Evolutionary conservation across 2,113 vertebrate genomes (phyloP).

Genomic region (Speoplatyrhinus poulsoni): DNA sequence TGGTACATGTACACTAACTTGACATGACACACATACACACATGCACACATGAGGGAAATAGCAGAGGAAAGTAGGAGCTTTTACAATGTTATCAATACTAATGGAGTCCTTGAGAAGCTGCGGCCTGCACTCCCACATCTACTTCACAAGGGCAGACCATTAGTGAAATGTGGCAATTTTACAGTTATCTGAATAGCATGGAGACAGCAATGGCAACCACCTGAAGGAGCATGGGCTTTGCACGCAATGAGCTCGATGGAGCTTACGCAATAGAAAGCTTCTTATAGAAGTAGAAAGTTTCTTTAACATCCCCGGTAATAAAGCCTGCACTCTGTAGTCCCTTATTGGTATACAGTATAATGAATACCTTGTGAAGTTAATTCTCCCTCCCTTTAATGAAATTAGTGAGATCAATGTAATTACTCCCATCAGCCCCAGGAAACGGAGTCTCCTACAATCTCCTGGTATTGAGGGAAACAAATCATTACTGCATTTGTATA

Average conservation of each 20-base stretch:
- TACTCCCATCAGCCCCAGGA: conserved; percentile 58
- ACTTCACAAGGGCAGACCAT: conserved; percentile 48
- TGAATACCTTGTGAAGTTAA: conserved; percentile 47
- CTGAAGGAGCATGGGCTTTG: conserved; percentile 39
- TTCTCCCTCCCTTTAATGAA: conserved; percentile 57
- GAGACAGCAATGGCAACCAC: conserved; percentile 21
- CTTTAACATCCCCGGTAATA: background rate
- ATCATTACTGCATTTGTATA: conserved; percentile 53
- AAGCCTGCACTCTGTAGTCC: conserved; percentile 6
- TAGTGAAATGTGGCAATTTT: conserved; percentile 55
- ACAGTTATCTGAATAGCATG: conserved; percentile 29
- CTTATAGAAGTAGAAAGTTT: background rate
- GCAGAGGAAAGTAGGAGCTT: conserved; percentile 36
- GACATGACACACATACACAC: background rate
- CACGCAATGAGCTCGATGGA: conserved; percentile 7
- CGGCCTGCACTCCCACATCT: conserved; percentile 24
- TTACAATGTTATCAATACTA: conserved; percentile 53
- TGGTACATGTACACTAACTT: no score
- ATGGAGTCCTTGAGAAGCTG: conserved; percentile 50
- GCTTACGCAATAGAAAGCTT: conserved; percentile 7
- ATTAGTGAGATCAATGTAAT: conserved; percentile 67
- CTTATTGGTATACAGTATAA: conserved; percentile 22
- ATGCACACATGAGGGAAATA: background rate
- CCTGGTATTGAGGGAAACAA: conserved; percentile 53
- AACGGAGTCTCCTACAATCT: conserved; percentile 57